Percentiles rank a stretch among this genome's conserved stretches.
phyloP scores from a whole-genome alignment of 2,797 vertebrate species.

The Siniperca scherzeri region DNA sequence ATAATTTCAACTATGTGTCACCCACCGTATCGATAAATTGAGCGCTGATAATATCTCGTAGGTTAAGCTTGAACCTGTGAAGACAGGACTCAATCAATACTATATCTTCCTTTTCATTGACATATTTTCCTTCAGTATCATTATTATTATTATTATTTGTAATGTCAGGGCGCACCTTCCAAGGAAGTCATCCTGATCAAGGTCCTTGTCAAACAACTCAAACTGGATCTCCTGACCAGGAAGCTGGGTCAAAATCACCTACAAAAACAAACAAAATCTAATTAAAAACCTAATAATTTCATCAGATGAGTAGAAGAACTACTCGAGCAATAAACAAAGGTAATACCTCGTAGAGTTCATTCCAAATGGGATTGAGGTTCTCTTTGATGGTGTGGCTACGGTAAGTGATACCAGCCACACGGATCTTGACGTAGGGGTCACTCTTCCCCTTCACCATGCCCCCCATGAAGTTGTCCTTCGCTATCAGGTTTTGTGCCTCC shows the following conservation, averaged over 20 bases:
- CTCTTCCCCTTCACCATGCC: conserved; percentile 94
- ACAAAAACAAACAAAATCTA: conserved; percentile 3
- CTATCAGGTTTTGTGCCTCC: conserved; percentile 91
- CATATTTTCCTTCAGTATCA: background rate
- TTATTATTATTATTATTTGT: background rate
- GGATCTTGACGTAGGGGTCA: conserved; percentile 93
- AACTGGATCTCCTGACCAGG: conserved; percentile 94
- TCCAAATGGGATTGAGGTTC: conserved; percentile 94
- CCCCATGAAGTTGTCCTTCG: conserved; percentile 94
- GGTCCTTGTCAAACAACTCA: conserved; percentile 94
- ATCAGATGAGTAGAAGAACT: background rate
- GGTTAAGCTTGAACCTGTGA: conserved; percentile 91
- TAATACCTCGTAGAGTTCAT: conserved; percentile 92
- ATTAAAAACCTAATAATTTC: background rate
- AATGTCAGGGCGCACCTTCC: conserved; percentile 85
- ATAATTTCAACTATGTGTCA: background rate
- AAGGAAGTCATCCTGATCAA: conserved; percentile 95
- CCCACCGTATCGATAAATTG: conserved; percentile 90
- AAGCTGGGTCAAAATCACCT: conserved; percentile 89
- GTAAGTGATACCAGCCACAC: conserved; percentile 88
- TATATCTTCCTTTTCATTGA: background rate
- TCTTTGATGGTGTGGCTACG: conserved; percentile 93
- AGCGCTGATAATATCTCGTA: conserved; percentile 86
- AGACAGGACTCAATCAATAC: conserved; percentile 30
- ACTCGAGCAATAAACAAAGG: background rate